Evolutionary conservation across 2,797 vertebrate genomes (phyloP).

Genomic region (Pseudochirops cupreus): DNA sequence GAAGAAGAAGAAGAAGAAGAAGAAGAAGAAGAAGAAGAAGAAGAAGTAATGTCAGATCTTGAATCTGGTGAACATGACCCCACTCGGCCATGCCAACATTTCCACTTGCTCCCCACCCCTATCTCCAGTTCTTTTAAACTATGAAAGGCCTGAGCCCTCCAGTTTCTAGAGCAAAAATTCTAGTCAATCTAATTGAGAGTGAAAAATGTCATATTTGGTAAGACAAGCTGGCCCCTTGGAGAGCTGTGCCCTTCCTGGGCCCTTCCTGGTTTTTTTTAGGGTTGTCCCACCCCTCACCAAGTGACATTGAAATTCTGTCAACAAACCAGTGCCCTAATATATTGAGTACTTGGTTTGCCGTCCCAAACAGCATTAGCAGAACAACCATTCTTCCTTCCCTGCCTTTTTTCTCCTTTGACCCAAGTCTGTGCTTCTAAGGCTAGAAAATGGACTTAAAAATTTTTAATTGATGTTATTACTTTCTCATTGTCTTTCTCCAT

Average conservation of each 20-base stretch:
- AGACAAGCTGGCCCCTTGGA: neutral
- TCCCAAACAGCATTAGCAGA: neutral
- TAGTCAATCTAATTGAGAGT: neutral
- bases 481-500: slow-evolving; percentile 41
- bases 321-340: neutral
- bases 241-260: neutral
- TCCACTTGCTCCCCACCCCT: neutral
- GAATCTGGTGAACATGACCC: neutral
- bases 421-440: slow-evolving; percentile 69
- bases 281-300: neutral
- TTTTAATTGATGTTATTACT: slow-evolving; percentile 60
- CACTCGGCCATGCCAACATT: neutral
- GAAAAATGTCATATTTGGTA: neutral
- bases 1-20: neutral
- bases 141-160: neutral
- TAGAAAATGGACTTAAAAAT: neutral
- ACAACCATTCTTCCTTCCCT: slow-evolving; percentile 36
- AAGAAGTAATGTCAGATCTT: neutral
- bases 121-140: neutral
- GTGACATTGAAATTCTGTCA: neutral
- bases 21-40: neutral
- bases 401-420: slow-evolving; percentile 73
- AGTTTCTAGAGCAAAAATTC: neutral
- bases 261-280: neutral
- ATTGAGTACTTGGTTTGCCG: neutral